Evolutionary conservation across 1,140 invertebrate species (phyloP).

Genomic region (Drosophila truncata): DNA sequence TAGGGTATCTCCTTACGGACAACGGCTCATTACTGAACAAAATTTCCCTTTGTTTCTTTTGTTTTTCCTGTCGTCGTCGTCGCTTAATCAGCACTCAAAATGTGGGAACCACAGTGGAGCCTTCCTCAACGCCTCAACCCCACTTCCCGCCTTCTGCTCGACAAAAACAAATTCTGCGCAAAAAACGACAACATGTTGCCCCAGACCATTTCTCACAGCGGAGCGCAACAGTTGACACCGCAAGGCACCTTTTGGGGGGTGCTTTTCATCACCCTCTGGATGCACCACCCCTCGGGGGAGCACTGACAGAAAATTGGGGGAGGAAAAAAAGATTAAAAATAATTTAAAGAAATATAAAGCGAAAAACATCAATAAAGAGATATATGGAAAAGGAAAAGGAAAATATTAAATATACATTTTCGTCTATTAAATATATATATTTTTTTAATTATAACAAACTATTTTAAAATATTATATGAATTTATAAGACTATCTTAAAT

Average conservation of each 20-base stretch:
- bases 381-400: neutral
- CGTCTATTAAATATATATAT: too few relatives aligned
- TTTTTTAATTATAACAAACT: too few relatives aligned
- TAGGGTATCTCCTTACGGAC: conserved; percentile 34
- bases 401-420: neutral
- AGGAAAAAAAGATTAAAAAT: too few relatives aligned
- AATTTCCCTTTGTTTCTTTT: conserved; percentile 22
- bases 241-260: conserved; percentile 2
- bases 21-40: conserved; percentile 12
- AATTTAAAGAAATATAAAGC: neutral
- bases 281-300: neutral
- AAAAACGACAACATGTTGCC: conserved; percentile 17
- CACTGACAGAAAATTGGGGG: neutral
- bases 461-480: too few relatives aligned
- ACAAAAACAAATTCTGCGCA: conserved; percentile 14
- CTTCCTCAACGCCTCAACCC: neutral
- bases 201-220: conserved; percentile 18
- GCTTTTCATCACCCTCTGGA: neutral
- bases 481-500: too few relatives aligned
- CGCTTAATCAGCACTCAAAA: conserved; percentile 63
- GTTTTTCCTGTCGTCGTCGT: conserved; percentile 15
- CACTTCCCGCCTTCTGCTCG: neutral
- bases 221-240: conserved; percentile 29
- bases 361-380: neutral
- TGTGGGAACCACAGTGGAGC: conserved; percentile 48